A percentile compares a stretch with the other conserved stretches of the same genome.
Conservation (phyloP, 2,797 vertebrate genomes). For the Trachurus trachurus region DNA sequence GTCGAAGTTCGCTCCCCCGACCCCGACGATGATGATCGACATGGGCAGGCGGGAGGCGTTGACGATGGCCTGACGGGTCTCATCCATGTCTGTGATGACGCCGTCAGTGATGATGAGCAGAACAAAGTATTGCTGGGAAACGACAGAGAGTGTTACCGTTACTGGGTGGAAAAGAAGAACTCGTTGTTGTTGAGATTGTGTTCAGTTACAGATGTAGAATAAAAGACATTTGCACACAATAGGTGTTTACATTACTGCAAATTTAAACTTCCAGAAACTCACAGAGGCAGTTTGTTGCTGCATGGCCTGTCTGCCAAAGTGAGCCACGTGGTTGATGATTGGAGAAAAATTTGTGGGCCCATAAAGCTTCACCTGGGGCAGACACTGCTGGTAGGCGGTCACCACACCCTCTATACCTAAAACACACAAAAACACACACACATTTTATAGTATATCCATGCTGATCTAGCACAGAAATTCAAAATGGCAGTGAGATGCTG, state of each 20-base stretch:
- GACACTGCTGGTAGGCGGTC: conserved; percentile 91
- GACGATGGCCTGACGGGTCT: conserved; percentile 92
- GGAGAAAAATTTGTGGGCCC: conserved; percentile 98
- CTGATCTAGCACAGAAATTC: background rate
- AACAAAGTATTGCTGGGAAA: conserved; percentile 93
- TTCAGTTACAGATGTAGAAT: no score
- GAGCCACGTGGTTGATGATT: conserved; percentile 94
- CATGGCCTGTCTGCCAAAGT: conserved; percentile 89
- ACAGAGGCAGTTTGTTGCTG: conserved; percentile 93
- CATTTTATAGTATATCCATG: background rate
- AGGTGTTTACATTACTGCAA: no score
- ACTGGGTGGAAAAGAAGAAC: background rate
- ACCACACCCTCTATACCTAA: conserved; percentile 94
- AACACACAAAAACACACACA: conserved; percentile 33
- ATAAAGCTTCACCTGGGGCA: conserved; percentile 94
- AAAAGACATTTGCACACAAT: no score
- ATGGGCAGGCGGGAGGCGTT: conserved; percentile 93
- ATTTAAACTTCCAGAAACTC: conserved; percentile 76
- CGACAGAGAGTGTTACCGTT: background rate
- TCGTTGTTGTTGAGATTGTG: background rate
- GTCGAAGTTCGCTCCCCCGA: conserved; percentile 94
- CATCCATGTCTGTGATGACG: conserved; percentile 96
- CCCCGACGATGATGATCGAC: conserved; percentile 97
- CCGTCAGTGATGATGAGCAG: conserved; percentile 98
- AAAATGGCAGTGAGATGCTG: no score